These are phyloP conservation scores for Eulemur albifrons DNA, from an alignment of 2,797 vertebrate genomes.

Conservation along the genomic window DNA sequence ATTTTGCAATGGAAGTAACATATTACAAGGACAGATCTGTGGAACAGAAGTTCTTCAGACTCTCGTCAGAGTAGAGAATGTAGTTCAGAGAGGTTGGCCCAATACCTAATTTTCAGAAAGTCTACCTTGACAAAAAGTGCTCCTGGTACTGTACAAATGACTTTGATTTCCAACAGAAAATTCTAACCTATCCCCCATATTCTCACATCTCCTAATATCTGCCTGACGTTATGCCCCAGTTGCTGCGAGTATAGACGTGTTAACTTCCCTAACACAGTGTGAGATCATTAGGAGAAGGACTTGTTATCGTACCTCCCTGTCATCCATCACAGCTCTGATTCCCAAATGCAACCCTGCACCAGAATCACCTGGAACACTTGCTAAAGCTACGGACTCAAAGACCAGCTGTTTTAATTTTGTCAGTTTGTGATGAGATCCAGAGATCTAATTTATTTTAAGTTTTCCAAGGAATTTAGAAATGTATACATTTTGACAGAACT, in stretches of 20 bases:
- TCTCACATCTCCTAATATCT: neutral
- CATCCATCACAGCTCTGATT: neutral
- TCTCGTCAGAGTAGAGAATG: neutral
- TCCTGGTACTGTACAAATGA: neutral
- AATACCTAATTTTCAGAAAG: slow-evolving; percentile 19
- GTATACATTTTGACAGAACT: neutral
- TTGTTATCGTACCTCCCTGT: neutral
- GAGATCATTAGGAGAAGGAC: neutral
- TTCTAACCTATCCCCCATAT: neutral
- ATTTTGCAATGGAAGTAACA: neutral
- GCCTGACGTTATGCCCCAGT: neutral
- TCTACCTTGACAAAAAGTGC: neutral
- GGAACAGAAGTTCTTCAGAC: neutral
- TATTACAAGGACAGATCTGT: neutral
- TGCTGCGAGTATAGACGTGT: neutral
- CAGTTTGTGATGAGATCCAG: neutral
- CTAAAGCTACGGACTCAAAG: neutral
- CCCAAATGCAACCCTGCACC: neutral
- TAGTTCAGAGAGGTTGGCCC: neutral
- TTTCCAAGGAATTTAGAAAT: neutral
- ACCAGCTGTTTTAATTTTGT: neutral
- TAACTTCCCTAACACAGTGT: neutral
- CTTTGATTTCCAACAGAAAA: neutral
- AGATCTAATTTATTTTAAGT: neutral
- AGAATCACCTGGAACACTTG: neutral